phyloP scores from a whole-genome alignment of 2,797 vertebrate genomes.

The Amphiprion clarkii region DNA sequence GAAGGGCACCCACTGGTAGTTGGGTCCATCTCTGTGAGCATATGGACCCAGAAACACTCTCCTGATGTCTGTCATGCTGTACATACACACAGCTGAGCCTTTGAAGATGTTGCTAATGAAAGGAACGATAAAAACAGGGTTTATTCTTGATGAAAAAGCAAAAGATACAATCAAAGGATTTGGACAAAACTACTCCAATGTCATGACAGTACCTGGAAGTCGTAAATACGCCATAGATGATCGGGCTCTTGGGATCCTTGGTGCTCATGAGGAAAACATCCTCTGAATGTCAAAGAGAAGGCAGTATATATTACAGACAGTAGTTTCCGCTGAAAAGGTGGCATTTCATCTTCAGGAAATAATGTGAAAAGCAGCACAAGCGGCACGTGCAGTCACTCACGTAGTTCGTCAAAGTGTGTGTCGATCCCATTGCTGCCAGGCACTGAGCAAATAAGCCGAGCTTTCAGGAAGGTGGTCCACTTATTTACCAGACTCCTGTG shows the following conservation, averaged over 20 bases:
- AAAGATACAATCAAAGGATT: background rate
- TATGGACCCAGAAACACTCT: slow-evolving; percentile 97
- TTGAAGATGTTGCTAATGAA: slow-evolving; percentile 95
- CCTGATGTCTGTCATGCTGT: slow-evolving; percentile 96
- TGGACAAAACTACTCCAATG: background rate
- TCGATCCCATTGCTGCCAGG: slow-evolving; percentile 97
- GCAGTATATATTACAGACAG: background rate
- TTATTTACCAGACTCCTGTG: slow-evolving; percentile 99
- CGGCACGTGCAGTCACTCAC: slow-evolving; percentile 84
- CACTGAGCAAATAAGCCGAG: slow-evolving; percentile 96
- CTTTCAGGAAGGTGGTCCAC: slow-evolving; percentile 98
- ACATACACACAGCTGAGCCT: slow-evolving; percentile 97
- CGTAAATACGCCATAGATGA: slow-evolving; percentile 96
- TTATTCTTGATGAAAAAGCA: slow-evolving; percentile 3
- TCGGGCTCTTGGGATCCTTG: slow-evolving; percentile 97
- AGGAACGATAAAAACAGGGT: slow-evolving; percentile 19
- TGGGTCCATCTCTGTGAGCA: slow-evolving; percentile 96
- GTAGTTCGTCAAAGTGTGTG: slow-evolving; percentile 98
- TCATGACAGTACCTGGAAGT: slow-evolving; percentile 92
- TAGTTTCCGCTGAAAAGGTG: background rate
- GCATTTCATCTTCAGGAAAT: background rate
- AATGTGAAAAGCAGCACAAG: background rate
- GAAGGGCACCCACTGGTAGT: slow-evolving; percentile 98
- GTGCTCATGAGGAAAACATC: slow-evolving; percentile 94
- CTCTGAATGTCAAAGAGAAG: slow-evolving; percentile 69